These are phyloP conservation scores for Paracentrotus lividus DNA, from an alignment of 53 echinoderm and acorn worm genomes.

Conservation along the genomic window DNA sequence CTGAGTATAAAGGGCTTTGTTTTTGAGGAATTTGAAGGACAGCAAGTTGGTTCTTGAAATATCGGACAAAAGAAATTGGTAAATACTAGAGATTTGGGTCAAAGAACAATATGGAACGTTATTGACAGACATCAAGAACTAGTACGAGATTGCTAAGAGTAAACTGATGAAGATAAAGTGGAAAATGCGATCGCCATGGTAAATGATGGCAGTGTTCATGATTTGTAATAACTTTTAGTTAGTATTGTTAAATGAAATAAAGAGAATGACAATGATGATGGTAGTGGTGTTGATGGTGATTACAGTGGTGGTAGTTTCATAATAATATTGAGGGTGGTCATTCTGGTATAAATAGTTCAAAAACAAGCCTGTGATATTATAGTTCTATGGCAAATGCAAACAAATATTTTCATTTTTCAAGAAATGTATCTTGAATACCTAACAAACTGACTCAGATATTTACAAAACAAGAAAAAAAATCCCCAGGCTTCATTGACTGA, in stretches of 20 bases:
- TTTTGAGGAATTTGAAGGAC: conserved; percentile 17
- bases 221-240: too few species aligned
- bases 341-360: too few species aligned
- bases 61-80: neutral
- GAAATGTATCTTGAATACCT: neutral
- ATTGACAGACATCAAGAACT: neutral
- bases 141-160: neutral
- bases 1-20: conserved; percentile 37
- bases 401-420: too few species aligned
- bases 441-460: neutral
- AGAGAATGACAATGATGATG: neutral
- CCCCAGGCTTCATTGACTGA: neutral
- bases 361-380: too few species aligned
- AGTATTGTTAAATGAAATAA: too few species aligned
- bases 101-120: neutral
- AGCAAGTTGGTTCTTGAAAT: neutral
- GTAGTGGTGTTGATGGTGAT: neutral
- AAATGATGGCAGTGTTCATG: too few species aligned
- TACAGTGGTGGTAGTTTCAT: neutral
- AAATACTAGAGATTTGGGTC: conserved; percentile 34
- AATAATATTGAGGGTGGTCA: neutral
- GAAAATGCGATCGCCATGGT: neutral
- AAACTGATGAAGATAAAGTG: neutral
- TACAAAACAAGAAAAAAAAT: neutral
- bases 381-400: too few species aligned